Evolutionary conservation across 2,113 vertebrate species (phyloP).

Genomic region (Hystrix cristata): DNA sequence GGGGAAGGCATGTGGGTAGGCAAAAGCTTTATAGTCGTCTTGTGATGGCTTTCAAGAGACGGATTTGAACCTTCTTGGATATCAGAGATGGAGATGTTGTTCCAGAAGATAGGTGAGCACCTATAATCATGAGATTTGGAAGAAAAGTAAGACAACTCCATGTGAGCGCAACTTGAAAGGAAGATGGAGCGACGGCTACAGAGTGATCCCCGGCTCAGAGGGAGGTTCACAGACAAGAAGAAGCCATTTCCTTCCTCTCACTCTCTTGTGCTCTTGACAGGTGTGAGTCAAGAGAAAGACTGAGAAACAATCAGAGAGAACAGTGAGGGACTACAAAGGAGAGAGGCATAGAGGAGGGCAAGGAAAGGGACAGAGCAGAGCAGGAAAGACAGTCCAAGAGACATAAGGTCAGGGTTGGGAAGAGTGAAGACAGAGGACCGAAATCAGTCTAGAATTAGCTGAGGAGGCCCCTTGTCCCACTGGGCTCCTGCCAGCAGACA

Average conservation of each 20-base stretch:
- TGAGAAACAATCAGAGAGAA: not conserved
- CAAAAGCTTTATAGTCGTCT: not conserved
- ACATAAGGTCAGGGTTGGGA: not conserved
- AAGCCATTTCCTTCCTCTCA: not conserved
- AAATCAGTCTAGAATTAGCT: not conserved
- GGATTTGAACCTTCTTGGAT: not conserved
- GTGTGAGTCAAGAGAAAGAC: not conserved
- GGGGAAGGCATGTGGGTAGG: not conserved
- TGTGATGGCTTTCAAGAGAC: not conserved
- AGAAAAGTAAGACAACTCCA: not conserved
- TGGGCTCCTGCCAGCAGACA: not conserved
- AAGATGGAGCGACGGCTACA: not conserved
- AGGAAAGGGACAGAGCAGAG: not conserved
- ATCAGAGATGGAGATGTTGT: not conserved
- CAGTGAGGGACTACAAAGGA: not conserved
- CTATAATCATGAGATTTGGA: not conserved
- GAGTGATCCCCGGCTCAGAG: not conserved
- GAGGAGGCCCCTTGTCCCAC: not conserved
- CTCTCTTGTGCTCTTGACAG: not conserved
- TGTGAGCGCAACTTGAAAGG: not conserved
- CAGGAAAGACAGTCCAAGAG: not conserved
- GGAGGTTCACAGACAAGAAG: not conserved
- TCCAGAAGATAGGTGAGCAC: not conserved
- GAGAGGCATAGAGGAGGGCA: not conserved
- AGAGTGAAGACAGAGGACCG: not conserved